phyloP scores from a whole-genome alignment of 64 coral and sea anemone genomes.

The Acropora tenuis region DNA sequence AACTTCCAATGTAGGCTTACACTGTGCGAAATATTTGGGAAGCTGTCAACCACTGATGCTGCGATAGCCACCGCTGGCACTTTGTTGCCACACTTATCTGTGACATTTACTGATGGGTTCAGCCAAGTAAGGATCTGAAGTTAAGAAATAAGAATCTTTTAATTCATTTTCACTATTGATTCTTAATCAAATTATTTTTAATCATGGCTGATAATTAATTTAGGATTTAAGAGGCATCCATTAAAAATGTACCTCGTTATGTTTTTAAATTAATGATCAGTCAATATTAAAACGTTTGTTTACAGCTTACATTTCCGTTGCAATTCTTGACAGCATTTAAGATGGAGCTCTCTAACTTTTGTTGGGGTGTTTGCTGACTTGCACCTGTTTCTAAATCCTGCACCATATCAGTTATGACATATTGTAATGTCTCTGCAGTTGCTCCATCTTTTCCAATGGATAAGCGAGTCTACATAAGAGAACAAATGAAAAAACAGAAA shows the following conservation, averaged over 20 bases:
- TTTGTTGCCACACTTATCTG: neutral
- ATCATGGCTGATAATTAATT: no score
- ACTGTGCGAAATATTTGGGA: neutral
- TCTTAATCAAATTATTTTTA: no score
- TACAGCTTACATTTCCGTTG: neutral
- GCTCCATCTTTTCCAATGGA: neutral
- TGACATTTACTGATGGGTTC: neutral
- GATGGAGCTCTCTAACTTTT: neutral
- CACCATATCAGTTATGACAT: neutral
- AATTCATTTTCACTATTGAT: neutral
- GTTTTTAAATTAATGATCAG: no score
- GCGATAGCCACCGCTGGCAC: neutral
- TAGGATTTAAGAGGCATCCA: no score
- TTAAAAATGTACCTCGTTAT: no score
- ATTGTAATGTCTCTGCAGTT: neutral
- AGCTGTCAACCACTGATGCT: neutral
- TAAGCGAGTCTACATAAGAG: neutral
- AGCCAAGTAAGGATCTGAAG: conserved; percentile 19
- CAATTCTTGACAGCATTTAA: neutral
- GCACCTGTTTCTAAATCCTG: neutral
- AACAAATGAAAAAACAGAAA: neutral
- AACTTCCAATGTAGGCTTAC: neutral
- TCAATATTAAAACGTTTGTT: no score
- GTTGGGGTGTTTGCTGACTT: neutral
- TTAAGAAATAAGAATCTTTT: no score